Base-by-base conservation (phyloP, 2,113 vertebrate species). In the Rhodinocichla rosea region DNA sequence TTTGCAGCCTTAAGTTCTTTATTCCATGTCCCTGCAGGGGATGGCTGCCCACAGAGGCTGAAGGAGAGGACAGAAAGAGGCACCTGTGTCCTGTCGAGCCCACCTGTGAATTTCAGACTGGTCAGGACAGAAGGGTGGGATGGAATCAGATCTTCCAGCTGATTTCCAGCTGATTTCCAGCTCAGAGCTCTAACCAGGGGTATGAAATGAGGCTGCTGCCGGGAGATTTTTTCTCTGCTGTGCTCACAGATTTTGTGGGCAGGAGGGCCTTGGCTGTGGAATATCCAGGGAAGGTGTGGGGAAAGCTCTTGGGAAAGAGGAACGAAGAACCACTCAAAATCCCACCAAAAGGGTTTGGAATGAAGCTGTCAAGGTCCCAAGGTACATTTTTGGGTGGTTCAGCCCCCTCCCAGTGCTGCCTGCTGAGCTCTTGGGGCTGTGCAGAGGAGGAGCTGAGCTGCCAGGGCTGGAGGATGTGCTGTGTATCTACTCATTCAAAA, bases 391-490 rank as follows among this genome's bases (percentile, higher is more conserved):
- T 15, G 60, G 0, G 2, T 27, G 35, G 40, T 33, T 52, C 33
- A 78, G 64, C 27, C 28, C 11, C 10, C 11, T 47, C n/a, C 28
- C 18, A 10, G 47, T 0, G 1, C 50, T 75, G 73, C 50, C 53
- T 33, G 26, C 37, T 32, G 68, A 56, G 68, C n/a, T 32, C n/a
- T 10, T 13, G n/a, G 37, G 32, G 35, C 56, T 10, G 32, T 0
- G 5, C 11, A 9, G 68, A 40, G 11, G n/a, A 60, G 67, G 55
- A 89, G 20, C 15, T 0, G 3, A 16, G 12, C 1, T 22, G 5
- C 21, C 53, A 42, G 47, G 24, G 32, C 28, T 2, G 9, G 63
- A 84, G 65, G 2, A 77, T n/a, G 5, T 0, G 0, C 8, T 33
- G 47, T 10, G 23, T 0, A 8, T 42, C 3, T 1, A 4, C 56